Base-by-base conservation (phyloP, 2,888 invertebrate genomes). In the Lasioglossum oenotherae region DNA sequence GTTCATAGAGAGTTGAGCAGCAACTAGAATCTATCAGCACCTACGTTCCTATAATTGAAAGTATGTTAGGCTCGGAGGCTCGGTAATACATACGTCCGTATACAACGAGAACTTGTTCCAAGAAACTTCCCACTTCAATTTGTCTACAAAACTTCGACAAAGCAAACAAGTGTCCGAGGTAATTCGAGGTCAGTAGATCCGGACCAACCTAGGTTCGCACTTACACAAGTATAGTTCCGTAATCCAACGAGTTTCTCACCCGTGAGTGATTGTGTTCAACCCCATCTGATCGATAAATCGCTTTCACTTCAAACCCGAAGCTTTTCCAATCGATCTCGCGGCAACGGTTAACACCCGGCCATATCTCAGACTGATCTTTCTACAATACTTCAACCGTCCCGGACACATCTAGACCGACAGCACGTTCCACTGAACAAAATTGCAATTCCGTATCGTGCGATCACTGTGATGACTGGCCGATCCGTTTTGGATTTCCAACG, bases 261-360 rank as follows among this genome's bases (percentile, higher is more conserved):
- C 10, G 19, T 10, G 53, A 53, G 10, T 23, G 23, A 53, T n/a
- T 23, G 53, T 10, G 53, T 23, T 53, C 23, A 53, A 53, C 53
- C 60, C 60, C 6, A 31, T 64, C 27, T 2, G 27, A 31, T 27
- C 60, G 16, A 64, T 64, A 64, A 64, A 64, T 64, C 14, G 60
- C 31, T 31, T n/a, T 64, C 60, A n/a, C 60, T 64, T 64, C n/a
- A 31, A 31, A 64, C 60, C 16, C 31, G 60, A 31, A 64, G 31
- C 60, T 64, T 64, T 64, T 64, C 27, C 60, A 64, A n/a, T 60
- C 60, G 60, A 64, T 64, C 60, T 64, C 60, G 60, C 60, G 14
- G 60, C 60, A 31, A 6, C 60, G 27, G 60, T 64, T 64, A 64
- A 64, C 60, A 31, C 60, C 60, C 60, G 31, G 14, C 60, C 27